Evolutionary conservation across 2,888 invertebrate species (phyloP).

Genomic region (Podotricha telesiphe): DNA sequence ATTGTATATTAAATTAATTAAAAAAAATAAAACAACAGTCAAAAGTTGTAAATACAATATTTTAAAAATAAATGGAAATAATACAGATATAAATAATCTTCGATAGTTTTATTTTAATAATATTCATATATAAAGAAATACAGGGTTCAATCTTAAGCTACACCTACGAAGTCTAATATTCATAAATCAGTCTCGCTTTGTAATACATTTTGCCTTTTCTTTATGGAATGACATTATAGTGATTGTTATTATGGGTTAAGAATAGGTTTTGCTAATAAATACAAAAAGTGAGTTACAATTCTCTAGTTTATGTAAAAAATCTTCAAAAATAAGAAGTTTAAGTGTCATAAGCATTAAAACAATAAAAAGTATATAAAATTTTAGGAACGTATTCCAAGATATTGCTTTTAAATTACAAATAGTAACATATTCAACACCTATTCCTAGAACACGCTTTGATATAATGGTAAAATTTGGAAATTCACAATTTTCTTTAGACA

Average conservation of each 20-base stretch:
- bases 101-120: slow-evolving; percentile 33
- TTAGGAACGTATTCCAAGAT: slow-evolving; percentile 1
- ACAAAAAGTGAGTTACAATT: background rate
- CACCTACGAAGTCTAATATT: slow-evolving; percentile 31
- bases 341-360: background rate
- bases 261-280: background rate
- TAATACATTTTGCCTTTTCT: slow-evolving; percentile 38
- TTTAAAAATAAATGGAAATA: slow-evolving; percentile 4
- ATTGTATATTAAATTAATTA: no score
- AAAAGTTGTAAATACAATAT: background rate
- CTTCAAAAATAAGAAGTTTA: background rate
- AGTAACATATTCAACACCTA: slow-evolving; percentile 1
- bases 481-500: background rate
- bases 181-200: slow-evolving; percentile 45
- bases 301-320: background rate
- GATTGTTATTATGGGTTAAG: background rate
- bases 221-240: slow-evolving; percentile 41
- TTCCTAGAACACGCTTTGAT: background rate
- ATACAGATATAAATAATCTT: slow-evolving; percentile 13
- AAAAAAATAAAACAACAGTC: background rate
- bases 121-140: slow-evolving; percentile 32
- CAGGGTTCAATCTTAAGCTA: slow-evolving; percentile 32
- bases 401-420: slow-evolving; percentile 6
- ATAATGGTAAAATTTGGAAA: background rate
- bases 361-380: background rate